Evolutionary conservation across 2,888 invertebrate species (phyloP), one percentile per base, ranked within the genome.

Genomic region (Corythucha ciliata): DNA sequence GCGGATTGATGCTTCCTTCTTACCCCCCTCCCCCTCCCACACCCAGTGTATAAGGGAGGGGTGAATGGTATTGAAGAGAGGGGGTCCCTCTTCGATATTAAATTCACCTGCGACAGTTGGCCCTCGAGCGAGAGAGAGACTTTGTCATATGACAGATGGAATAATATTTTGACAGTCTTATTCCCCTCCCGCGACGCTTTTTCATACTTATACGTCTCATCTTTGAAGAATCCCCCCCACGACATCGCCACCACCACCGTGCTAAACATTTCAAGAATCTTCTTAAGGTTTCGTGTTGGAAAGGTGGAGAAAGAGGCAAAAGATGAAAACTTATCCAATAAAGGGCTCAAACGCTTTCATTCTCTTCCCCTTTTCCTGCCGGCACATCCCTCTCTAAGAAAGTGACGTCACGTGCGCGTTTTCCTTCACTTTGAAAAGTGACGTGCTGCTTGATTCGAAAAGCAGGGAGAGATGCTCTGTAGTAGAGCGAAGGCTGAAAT

Each of bases 141-240:
- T 47, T 40, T 21, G 48, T 48, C 48, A 56, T 56, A 57, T 59
- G 59, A 59, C 59, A 57, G 59, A 59, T 59, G 59, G 56, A 59
- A 59, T 59, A 57, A 59, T 59, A 59, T 59, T 57, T 56, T 57
- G 58, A 57, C 57, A 55, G 57, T 50, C 54, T 57, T 57, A 57
- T 57, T 57, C 56, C 48, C 33, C 39, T 46, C 25, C 21, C 26
- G 16, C 12, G 14, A 20, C 25, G 16, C 22, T 25, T 18, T 27
- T 42, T 26, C 42, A 8, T n/a, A 10, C n/a, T n/a, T 10, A 29
- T n/a, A 8, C 29, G 10, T 29, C n/a, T 29, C 29, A n/a, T 37
- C n/a, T n/a, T n/a, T n/a, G 14, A 20, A 18, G 25, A 36, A 36
- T 16, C 20, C n/a, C n/a, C 21, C 20, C n/a, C 40, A 16, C 6